phyloP scores from a whole-genome alignment of 2,797 vertebrate species.

The Numenius phaeopus region DNA sequence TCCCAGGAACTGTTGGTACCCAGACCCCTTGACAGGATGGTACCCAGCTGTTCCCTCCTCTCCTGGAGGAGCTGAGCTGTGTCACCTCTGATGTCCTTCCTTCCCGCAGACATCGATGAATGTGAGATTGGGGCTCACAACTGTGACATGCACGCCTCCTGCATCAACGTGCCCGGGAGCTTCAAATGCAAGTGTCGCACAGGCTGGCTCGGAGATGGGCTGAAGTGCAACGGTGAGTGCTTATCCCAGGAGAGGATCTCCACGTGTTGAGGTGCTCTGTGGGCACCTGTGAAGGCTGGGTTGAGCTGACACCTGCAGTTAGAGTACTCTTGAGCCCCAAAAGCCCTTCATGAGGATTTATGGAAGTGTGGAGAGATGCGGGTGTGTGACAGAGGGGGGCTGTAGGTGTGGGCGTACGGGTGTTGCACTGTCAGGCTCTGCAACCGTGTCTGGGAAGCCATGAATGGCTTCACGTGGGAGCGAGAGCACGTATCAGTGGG shows the following conservation, averaged over 20 bases:
- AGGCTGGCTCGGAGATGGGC: conserved; percentile 92
- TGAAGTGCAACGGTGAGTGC: conserved; percentile 91
- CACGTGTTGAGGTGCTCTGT: not conserved
- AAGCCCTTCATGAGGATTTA: not conserved
- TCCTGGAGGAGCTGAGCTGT: not conserved
- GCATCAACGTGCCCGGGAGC: conserved; percentile 92
- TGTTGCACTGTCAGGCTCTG: not conserved
- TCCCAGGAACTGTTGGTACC: not conserved
- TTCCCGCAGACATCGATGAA: conserved; percentile 88
- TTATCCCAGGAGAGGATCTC: fast-evolving
- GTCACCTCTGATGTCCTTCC: not conserved
- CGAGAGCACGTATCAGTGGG: not conserved
- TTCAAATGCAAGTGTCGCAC: conserved; percentile 93
- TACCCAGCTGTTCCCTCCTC: not conserved
- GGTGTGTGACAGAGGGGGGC: not conserved
- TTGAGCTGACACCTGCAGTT: not conserved
- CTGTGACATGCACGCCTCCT: conserved; percentile 91
- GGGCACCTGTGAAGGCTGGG: not conserved
- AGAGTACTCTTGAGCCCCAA: not conserved
- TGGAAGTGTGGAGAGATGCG: not conserved
- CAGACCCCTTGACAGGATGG: fast-evolving
- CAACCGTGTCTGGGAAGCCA: fast-evolving
- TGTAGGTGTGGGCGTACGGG: fast-evolving
- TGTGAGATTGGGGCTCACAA: conserved; percentile 93
- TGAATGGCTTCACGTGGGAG: not conserved